phyloP scores from a whole-genome alignment of 2,797 vertebrate genomes.

The Podarcis siculus region DNA sequence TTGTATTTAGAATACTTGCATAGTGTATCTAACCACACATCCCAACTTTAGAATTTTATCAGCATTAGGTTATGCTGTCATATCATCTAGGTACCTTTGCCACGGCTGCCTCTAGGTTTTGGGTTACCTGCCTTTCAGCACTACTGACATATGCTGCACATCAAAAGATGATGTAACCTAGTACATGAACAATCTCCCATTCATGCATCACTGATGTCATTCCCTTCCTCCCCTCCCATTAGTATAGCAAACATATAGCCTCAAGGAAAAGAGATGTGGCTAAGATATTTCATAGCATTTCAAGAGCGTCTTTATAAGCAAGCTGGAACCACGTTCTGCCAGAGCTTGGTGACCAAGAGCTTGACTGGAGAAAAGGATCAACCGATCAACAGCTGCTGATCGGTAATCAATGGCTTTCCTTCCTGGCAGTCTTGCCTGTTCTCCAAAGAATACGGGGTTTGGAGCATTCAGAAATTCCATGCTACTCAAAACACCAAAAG shows the following conservation, averaged over 20 bases:
- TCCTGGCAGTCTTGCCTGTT: not conserved
- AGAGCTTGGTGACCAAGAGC: not conserved
- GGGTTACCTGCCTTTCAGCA: not conserved
- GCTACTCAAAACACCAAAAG: not conserved
- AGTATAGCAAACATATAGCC: constrained; percentile 1
- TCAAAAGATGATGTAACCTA: not conserved
- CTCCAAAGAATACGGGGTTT: not conserved
- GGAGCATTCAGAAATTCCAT: not conserved
- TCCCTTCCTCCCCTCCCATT: fast-evolving
- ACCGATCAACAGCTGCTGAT: not conserved
- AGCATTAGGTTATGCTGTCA: not conserved
- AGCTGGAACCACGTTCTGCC: not conserved
- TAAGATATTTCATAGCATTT: not conserved
- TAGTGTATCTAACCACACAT: not conserved
- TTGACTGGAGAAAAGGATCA: not conserved
- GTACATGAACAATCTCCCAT: not conserved
- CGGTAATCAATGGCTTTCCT: not conserved
- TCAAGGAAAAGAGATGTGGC: not conserved
- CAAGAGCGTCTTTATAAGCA: not conserved
- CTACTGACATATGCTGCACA: not conserved
- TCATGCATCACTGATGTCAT: not conserved
- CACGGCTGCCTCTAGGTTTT: not conserved
- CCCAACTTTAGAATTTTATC: not conserved
- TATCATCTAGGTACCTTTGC: not conserved
- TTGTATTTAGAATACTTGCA: not conserved